Evolutionary conservation across 2,113 vertebrate genomes (phyloP).

Genomic region (Eurystomus gularis): DNA sequence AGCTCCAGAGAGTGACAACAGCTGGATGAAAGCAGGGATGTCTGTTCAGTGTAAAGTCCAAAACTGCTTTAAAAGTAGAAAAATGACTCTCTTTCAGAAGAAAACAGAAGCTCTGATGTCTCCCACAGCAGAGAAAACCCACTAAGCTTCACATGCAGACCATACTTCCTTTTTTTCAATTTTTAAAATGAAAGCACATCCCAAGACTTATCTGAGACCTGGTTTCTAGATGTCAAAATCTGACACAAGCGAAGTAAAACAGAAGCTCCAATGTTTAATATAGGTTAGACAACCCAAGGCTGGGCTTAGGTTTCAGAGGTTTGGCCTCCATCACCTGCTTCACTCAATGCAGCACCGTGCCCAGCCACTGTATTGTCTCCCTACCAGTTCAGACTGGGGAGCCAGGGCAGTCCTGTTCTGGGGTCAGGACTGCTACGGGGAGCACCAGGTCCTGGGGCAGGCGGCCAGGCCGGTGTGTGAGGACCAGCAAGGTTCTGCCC

Average conservation of each 20-base stretch:
- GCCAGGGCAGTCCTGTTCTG: neutral
- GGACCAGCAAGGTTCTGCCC: neutral
- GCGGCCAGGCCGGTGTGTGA: neutral
- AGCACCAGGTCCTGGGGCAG: neutral
- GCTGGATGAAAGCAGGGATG: neutral
- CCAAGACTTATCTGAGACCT: neutral
- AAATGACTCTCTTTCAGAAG: neutral
- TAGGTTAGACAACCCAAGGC: neutral
- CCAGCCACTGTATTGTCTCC: rapidly evolving
- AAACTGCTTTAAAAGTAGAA: neutral
- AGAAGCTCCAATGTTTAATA: neutral
- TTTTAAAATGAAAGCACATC: neutral
- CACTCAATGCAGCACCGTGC: rapidly evolving
- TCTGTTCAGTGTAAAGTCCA: neutral
- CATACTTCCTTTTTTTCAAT: neutral
- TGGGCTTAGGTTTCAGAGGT: neutral
- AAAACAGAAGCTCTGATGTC: neutral
- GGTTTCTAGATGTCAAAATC: neutral
- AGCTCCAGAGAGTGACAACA: neutral
- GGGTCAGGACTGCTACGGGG: neutral
- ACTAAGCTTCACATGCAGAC: neutral
- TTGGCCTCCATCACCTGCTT: neutral
- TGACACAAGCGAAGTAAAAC: neutral
- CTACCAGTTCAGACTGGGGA: neutral
- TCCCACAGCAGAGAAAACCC: neutral